Evolutionary conservation across 2,113 vertebrate genomes (phyloP).

Genomic region (Aramus guarauna): DNA sequence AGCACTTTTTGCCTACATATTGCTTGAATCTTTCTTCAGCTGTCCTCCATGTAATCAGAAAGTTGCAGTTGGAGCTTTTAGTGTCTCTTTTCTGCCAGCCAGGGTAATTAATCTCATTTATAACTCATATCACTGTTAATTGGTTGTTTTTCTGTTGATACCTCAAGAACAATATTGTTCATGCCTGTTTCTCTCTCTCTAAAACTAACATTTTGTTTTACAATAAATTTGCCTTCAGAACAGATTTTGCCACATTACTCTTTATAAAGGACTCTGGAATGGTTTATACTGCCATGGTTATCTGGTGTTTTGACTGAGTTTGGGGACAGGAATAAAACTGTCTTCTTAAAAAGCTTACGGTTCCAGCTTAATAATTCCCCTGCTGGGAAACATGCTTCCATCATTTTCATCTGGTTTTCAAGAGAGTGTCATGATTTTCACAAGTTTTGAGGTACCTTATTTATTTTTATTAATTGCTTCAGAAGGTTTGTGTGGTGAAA

Average conservation of each 20-base stretch:
- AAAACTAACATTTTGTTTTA: neutral
- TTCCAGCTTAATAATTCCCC: neutral
- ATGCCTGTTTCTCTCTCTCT: neutral
- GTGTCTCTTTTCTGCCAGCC: neutral
- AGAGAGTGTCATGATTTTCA: too few species aligned
- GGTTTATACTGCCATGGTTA: neutral
- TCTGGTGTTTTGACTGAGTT: neutral
- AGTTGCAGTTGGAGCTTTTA: neutral
- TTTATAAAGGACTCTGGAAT: neutral
- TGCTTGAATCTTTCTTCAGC: neutral
- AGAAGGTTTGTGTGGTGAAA: neutral
- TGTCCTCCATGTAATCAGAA: neutral
- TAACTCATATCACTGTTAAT: neutral
- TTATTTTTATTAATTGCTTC: neutral
- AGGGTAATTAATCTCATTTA: rapidly evolving
- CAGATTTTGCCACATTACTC: neutral
- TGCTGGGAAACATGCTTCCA: neutral
- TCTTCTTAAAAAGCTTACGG: neutral
- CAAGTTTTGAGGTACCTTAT: neutral
- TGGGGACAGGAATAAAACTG: neutral
- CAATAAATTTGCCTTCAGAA: neutral
- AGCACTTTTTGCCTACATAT: neutral
- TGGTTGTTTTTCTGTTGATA: neutral
- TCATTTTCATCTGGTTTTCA: neutral
- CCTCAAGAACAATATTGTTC: neutral